Evolutionary conservation across 1,140 invertebrate genomes (phyloP), one percentile per base, ranked within the genome.

Genomic region (Aphelenchoides fujianensis): DNA sequence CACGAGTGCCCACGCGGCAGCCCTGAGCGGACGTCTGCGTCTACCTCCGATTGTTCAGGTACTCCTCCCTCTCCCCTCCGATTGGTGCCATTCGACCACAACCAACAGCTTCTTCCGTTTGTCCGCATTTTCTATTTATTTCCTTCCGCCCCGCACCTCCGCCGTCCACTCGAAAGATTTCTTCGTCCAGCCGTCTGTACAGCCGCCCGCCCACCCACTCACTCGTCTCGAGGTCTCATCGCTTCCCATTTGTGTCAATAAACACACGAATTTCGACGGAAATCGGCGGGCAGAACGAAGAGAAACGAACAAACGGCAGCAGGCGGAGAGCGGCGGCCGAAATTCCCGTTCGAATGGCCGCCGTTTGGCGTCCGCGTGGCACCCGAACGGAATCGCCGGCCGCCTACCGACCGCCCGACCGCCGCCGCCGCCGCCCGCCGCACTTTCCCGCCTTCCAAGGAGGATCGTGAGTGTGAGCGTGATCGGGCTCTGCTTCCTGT

Each of bases 1-100:
- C 73, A 31, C 52, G 76, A 32, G 69, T 78, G 5, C 74, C 76
- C n/a, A 78, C 76, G 5, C 28, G 74, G 0, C 63, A 66, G 28
- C 31, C 63, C 12, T 66, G 23, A 59, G 5, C 55, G 7, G 5
- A 59, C 7, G 34, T 30, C 23, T 59, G 28, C 55, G 7, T 59
- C 55, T 19, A 27, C 28, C 7, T 7, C 23, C 5, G 55, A 59
- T 16, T 5, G 28, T 23, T 5, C 19, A 19, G 28, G 5, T 59
- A 59, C 34, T 7, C 34, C 34, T 5, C n/a, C n/a, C n/a, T n/a
- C 34, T 59, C 34, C 34, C 34, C 41, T 48, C 41, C 41, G n/a
- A n/a, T n/a, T n/a, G n/a, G n/a, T n/a, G n/a, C n/a, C n/a, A n/a
- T 48, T 48, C 12, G 41, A 12, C 23, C 23, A 23, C 12, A 23